A percentile compares a stretch with the other conserved stretches of the same genome.
These are phyloP conservation scores for Notodromas monacha DNA, from an alignment of 2,888 invertebrate genomes.

Conservation along the genomic window DNA sequence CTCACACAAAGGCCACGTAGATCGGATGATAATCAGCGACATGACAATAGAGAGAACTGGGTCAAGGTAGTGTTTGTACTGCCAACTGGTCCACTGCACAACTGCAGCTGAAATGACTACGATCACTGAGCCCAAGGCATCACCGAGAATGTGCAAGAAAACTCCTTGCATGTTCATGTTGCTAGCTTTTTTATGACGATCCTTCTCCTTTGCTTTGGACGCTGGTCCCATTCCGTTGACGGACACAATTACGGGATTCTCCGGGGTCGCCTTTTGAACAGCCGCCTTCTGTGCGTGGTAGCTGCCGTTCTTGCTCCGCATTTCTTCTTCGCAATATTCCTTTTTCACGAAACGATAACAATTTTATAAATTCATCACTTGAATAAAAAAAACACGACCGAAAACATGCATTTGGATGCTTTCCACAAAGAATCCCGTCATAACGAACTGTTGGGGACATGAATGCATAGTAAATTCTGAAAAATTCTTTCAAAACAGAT, in stretches of 20 bases:
- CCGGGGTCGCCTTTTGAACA: conserved; percentile 5
- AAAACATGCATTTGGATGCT: no score
- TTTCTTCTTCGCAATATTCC: no score
- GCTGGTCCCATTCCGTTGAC: no score
- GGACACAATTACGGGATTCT: no score
- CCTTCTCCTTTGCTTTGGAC: not conserved
- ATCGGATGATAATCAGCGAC: conserved; percentile 48
- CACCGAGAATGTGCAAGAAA: conserved; percentile 86
- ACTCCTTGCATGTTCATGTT: conserved; percentile 99
- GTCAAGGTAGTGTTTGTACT: conserved; percentile 44
- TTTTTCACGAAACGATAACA: no score
- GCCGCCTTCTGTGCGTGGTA: conserved; percentile 2
- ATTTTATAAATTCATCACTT: no score
- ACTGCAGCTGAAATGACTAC: conserved; percentile 51
- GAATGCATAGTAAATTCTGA: no score
- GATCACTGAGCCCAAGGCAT: conserved; percentile 76
- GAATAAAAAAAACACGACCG: no score
- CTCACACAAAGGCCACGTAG: conserved; percentile 48
- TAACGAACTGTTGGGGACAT: no score
- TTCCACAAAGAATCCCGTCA: no score
- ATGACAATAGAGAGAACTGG: conserved; percentile 67
- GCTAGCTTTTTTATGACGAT: conserved; percentile 23
- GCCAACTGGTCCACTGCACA: conserved; percentile 35
- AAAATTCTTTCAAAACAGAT: no score
- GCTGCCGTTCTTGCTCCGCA: no score